Conservation (phyloP, 2,888 invertebrate genomes). For the Pachymerium ferrugineum region DNA sequence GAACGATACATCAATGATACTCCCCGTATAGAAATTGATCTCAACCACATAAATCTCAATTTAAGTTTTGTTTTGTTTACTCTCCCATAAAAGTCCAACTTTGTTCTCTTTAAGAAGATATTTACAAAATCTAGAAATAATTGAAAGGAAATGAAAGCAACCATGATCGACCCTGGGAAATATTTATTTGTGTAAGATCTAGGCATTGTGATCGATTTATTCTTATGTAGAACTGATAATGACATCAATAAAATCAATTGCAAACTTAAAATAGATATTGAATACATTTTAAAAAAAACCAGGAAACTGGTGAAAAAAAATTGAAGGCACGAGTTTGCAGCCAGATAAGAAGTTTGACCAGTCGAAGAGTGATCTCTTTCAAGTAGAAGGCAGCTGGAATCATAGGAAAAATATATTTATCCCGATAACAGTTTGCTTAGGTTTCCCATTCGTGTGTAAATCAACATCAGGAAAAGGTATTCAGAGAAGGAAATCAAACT, state of each 20-base stretch:
- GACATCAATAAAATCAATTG: conserved; percentile 21
- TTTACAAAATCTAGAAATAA: too few relatives aligned
- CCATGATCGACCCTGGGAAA: background rate
- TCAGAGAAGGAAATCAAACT: conserved; percentile 1
- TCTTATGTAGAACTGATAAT: conserved; percentile 20
- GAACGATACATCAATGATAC: too few relatives aligned
- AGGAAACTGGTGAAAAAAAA: background rate
- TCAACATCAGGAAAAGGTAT: background rate
- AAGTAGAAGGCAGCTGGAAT: background rate
- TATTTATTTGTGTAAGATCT: background rate
- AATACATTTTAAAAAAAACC: background rate
- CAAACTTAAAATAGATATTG: background rate
- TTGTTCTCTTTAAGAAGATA: too few relatives aligned
- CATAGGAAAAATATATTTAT: background rate
- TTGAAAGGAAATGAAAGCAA: background rate
- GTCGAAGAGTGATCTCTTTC: background rate
- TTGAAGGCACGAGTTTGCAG: background rate
- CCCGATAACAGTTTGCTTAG: background rate
- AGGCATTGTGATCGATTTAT: background rate
- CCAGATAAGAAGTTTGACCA: conserved; percentile 3
- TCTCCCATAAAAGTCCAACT: too few relatives aligned
- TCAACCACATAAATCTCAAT: too few relatives aligned
- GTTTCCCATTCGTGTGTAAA: background rate
- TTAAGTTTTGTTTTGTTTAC: too few relatives aligned
- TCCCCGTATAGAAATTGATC: too few relatives aligned